Conservation (phyloP, 2,113 vertebrate species). For the Donacobius atricapilla region DNA sequence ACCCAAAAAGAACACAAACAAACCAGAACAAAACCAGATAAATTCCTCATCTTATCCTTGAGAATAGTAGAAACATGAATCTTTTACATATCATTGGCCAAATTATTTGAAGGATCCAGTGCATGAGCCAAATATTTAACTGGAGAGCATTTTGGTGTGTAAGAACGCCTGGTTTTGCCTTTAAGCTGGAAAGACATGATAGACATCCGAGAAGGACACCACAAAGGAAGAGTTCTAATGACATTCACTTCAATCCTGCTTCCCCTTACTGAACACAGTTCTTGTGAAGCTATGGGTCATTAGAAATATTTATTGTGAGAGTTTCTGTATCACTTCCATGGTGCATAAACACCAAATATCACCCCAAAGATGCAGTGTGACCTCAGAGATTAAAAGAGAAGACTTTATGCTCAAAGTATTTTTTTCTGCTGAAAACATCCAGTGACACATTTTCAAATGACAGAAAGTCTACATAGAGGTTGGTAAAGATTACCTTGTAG, state of each 20-base stretch:
- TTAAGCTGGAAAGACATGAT: background rate
- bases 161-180: background rate
- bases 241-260: background rate
- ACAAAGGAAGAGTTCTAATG: background rate
- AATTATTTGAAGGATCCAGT: background rate
- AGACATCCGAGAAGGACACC: background rate
- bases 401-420: background rate
- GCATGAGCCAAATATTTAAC: background rate
- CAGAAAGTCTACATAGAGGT: background rate
- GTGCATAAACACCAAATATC: background rate
- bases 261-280: background rate
- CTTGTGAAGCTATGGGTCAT: background rate
- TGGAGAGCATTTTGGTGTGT: background rate
- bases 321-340: background rate
- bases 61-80: background rate
- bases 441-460: background rate
- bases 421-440: background rate
- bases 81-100: background rate
- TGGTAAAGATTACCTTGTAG: background rate
- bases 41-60: background rate
- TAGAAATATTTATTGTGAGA: background rate
- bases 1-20: accelerated
- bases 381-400: background rate
- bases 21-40: background rate
- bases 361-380: background rate